Percentiles rank a stretch among this genome's conserved stretches.
These are phyloP conservation scores for Sebastes matsubarae DNA, from an alignment of 2,797 vertebrate species.

Conservation along the genomic window DNA sequence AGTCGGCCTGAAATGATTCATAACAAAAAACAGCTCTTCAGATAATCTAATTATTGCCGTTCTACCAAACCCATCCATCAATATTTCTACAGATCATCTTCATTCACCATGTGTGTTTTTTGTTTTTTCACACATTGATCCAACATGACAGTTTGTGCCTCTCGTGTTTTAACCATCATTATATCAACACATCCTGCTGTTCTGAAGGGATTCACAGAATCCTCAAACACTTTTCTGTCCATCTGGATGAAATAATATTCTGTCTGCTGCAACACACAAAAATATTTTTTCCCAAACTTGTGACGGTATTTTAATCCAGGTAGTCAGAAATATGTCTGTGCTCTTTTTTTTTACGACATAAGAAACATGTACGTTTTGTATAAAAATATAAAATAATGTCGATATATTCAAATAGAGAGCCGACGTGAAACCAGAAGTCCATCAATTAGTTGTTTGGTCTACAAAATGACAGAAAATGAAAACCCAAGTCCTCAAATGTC, in stretches of 20 bases:
- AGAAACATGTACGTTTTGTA: background rate
- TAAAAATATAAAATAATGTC: background rate
- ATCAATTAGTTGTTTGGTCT: too few species aligned
- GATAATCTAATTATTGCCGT: constrained; percentile 47
- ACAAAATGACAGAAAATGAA: too few species aligned
- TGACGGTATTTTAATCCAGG: background rate
- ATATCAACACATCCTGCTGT: background rate
- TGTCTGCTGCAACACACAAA: background rate
- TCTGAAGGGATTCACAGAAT: background rate
- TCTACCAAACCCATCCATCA: background rate
- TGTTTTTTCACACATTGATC: too few species aligned
- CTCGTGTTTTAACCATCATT: background rate
- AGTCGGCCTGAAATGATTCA: background rate
- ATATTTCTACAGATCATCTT: background rate
- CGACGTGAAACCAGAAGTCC: too few species aligned
- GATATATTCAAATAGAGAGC: background rate
- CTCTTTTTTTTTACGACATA: background rate
- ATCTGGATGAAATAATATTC: background rate
- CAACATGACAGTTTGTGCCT: background rate
- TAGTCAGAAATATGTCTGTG: background rate
- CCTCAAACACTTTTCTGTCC: background rate
- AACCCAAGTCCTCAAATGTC: too few species aligned
- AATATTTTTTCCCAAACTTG: background rate
- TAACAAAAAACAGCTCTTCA: background rate
- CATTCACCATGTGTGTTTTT: too few species aligned